Evolutionary conservation across 2,797 vertebrate genomes (phyloP).

Genomic region (Aulostomus chinensis): DNA sequence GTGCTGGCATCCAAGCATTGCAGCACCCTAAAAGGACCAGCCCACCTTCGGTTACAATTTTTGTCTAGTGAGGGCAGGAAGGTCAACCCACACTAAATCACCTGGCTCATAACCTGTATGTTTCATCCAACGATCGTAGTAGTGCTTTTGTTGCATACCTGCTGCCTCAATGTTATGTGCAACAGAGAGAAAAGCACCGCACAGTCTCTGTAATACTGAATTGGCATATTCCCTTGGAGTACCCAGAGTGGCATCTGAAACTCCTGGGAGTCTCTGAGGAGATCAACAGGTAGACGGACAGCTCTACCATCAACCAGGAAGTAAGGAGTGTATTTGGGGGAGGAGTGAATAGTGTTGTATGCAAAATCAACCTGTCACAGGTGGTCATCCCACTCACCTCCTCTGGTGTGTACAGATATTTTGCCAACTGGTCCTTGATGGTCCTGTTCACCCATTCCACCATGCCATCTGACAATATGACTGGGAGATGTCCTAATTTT

Average conservation of each 20-base stretch:
- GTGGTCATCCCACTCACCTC: conserved; percentile 26
- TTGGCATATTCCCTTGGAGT: conserved; percentile 17
- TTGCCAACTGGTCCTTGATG: conserved; percentile 17
- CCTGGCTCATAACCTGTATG: conserved; percentile 21
- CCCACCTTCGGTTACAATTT: conserved; percentile 28
- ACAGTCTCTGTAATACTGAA: conserved; percentile 9
- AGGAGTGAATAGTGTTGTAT: conserved; percentile 24
- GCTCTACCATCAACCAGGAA: conserved; percentile 21
- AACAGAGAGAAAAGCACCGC: conserved; percentile 4
- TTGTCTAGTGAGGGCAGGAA: conserved; percentile 20
- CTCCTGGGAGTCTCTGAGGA: conserved; percentile 1
- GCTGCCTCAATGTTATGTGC: conserved; percentile 13
- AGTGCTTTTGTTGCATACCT: conserved; percentile 13
- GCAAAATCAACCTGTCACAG: conserved; percentile 15
- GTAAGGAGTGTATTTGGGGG: conserved; percentile 20
- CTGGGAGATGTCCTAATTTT: conserved; percentile 12
- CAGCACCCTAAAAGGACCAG: conserved; percentile 27
- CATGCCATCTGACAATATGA: conserved; percentile 19
- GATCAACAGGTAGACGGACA: conserved; percentile 10
- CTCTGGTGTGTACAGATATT: conserved; percentile 21
- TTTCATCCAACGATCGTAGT: conserved; percentile 13
- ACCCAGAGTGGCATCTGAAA: conserved; percentile 6
- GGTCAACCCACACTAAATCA: conserved; percentile 27
- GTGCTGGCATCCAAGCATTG: neutral
- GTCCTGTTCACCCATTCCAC: conserved; percentile 6